phyloP scores from a whole-genome alignment of 2,113 vertebrate species.

The Motacilla alba region DNA sequence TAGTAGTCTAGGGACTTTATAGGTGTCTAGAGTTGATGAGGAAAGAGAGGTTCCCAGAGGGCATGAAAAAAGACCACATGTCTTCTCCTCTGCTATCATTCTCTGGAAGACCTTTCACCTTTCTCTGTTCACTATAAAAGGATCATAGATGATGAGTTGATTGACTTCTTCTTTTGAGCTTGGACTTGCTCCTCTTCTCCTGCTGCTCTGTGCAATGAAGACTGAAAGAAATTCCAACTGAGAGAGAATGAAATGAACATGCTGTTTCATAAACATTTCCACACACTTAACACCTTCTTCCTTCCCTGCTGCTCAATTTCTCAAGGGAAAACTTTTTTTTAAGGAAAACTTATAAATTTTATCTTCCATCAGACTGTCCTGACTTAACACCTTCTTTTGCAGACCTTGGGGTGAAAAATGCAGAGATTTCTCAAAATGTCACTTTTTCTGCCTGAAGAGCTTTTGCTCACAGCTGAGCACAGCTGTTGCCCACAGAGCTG shows the following conservation, averaged over 20 bases:
- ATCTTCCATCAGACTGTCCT: slow-evolving; percentile 9
- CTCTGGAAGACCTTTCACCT: background rate
- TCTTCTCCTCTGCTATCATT: background rate
- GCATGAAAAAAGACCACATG: too few relatives aligned
- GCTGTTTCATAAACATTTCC: slow-evolving; percentile 32
- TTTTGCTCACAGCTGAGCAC: background rate
- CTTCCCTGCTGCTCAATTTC: background rate
- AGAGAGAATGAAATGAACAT: background rate
- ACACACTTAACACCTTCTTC: slow-evolving; percentile 20
- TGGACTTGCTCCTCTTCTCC: background rate
- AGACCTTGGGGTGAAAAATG: background rate
- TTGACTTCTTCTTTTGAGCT: background rate
- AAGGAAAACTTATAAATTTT: background rate
- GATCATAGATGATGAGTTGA: background rate
- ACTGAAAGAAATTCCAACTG: background rate
- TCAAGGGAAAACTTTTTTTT: background rate
- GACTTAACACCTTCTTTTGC: slow-evolving; percentile 25
- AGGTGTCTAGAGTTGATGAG: background rate
- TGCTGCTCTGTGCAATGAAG: background rate
- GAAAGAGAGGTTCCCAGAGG: background rate
- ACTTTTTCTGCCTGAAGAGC: background rate
- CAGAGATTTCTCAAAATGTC: background rate
- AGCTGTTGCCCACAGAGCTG: background rate
- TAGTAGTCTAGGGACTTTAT: background rate
- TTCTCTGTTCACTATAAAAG: background rate